phyloP scores from a whole-genome alignment of 2,888 invertebrate genomes.

The Campoletis raptor region DNA sequence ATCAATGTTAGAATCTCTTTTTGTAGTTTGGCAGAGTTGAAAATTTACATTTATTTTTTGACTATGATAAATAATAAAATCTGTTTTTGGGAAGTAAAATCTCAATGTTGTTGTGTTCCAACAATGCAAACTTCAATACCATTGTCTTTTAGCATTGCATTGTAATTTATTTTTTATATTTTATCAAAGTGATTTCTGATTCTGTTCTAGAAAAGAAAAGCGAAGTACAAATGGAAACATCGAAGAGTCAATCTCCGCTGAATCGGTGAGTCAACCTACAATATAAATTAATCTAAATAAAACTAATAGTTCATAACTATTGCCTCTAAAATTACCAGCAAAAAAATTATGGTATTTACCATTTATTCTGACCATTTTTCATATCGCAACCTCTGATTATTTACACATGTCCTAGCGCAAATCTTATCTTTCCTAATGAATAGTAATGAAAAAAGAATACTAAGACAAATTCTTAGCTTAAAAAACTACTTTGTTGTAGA shows the following conservation, averaged over 20 bases:
- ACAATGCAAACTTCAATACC: neutral
- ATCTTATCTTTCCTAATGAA: neutral
- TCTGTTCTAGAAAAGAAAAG: slow-evolving; percentile 42
- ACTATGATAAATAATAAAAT: neutral
- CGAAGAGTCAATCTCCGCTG: slow-evolving; percentile 23
- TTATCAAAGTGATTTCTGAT: neutral
- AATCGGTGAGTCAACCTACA: slow-evolving; percentile 33
- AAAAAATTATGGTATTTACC: neutral
- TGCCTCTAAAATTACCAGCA: neutral
- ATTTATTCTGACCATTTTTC: neutral
- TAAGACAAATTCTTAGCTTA: neutral
- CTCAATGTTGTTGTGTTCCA: neutral
- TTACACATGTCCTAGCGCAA: neutral
- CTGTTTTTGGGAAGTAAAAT: neutral
- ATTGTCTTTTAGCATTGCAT: neutral
- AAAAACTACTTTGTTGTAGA: neutral
- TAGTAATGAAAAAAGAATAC: neutral
- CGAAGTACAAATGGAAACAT: slow-evolving; percentile 23
- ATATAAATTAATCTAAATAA: neutral
- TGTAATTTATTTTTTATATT: neutral
- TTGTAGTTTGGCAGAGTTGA: too few relatives aligned
- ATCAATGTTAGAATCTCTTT: too few relatives aligned
- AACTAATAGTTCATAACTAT: neutral
- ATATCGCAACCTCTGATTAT: neutral
- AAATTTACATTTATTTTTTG: too few relatives aligned